Evolutionary conservation across 2,113 vertebrate genomes (phyloP), one percentile per base, ranked within the genome.

Genomic region (Mystacornis crossleyi): DNA sequence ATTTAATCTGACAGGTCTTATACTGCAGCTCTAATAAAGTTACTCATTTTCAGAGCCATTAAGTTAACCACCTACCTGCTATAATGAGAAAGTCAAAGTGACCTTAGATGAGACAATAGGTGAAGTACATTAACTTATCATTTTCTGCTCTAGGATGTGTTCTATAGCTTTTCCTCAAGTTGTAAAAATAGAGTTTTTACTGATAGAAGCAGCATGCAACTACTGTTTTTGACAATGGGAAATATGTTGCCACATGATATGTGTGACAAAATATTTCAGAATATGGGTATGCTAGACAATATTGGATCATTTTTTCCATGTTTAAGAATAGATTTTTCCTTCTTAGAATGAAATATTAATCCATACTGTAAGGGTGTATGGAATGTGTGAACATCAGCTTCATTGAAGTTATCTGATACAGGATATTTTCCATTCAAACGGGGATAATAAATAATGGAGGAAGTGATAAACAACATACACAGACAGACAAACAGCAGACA

Each of bases 41-140:
- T 86, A 73, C 65, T 94, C 3, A 64, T 89, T 88, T 96, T 95
- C 88, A 90, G 75, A 96, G 14, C 51, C 67, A 73, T 95, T 83
- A 95, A 91, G 71, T 81, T 90, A 96, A 90, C 64, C 75, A 88
- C 19, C 16, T 61, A 83, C 36, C 51, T 66, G 10, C 19, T 86
- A 31, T 67, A 93, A 88, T 90, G 64, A 93, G 70, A 89, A 91
- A 87, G 28, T 80, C 92, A 94, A 88, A 94, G 72, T 95, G 92
- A 96, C 81, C 90, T 93, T 88, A 45, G 64, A 42, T 74, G 29
- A 94, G 50, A 51, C 33, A 70, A 45, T 18, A 86, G 40, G 43
- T 78, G 48, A 90, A 94, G 25, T 67, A 57, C 6, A 34, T 64
- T 47, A 53, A 78, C 75, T 86, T 81, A 78, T 55, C 5, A 60